Evolutionary conservation across 2,888 invertebrate genomes (phyloP), one percentile per base, ranked within the genome.

Genomic region (Pyrochroa serraticornis): DNA sequence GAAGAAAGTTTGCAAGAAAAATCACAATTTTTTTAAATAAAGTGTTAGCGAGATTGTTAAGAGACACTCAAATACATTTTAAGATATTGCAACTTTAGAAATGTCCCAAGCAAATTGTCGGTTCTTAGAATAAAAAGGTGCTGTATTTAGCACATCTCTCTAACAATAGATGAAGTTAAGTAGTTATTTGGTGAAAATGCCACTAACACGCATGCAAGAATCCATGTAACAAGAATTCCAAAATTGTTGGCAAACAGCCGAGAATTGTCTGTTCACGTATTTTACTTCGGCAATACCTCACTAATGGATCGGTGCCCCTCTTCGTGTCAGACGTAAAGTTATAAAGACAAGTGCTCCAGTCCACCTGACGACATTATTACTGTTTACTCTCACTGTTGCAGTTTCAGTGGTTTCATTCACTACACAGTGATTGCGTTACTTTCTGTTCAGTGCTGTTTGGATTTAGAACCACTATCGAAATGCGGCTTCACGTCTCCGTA

Each of bases 321-420:
- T 51, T 57, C 46, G 30, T 31, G 7, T 12, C 8, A n/a, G 10
- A 10, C 49, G 34, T 39, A 51, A 43, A 47, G 54, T 58, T 61
- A 58, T 58, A 58, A 58, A 60, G 52, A 49, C 45, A 56, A 52
- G 49, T 61, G 46, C 53, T 53, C 50, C 46, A 54, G 46, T 53
- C 52, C 31, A 53, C 37, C 50, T 36, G 42, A 61, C 58, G 58
- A 61, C 61, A 61, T 58, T 60, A 46, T 39, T 57, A 47, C 43
- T 46, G 55, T 61, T 56, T 49, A 58, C 61, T 61, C 58, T 61
- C 61, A 58, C 61, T 60, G 43, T 56, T 48, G 51, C 38, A 51
- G 61, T 61, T 61, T 48, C 54, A 58, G 61, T 61, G 58, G 61
- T 53, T 61, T 50, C 52, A 53, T 57, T 60, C 52, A 56, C 43